These are phyloP conservation scores for Gambelia wislizenii DNA, from an alignment of 2,797 vertebrate species.

Conservation along the genomic window DNA sequence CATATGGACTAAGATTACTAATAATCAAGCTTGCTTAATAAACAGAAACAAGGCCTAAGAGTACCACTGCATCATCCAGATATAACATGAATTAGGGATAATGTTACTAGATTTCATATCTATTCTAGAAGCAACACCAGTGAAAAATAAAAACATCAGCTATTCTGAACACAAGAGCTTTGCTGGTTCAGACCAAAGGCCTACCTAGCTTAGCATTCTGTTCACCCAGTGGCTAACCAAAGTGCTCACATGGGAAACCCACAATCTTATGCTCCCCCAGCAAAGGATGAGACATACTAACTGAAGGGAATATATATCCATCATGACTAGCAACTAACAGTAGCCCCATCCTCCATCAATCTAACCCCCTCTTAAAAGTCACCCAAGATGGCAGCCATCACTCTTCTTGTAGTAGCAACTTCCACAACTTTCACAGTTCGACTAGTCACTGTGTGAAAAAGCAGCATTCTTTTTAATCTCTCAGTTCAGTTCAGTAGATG, in stretches of 20 bases:
- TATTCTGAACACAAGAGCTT: neutral
- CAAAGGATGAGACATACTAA: neutral
- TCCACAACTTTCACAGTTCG: neutral
- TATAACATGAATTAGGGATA: neutral
- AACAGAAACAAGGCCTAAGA: neutral
- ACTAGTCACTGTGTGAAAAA: neutral
- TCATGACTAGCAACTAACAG: neutral
- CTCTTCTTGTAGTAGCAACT: neutral
- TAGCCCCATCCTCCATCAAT: neutral
- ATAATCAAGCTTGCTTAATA: neutral
- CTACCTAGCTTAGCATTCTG: neutral
- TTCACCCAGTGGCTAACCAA: neutral
- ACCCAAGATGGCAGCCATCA: neutral
- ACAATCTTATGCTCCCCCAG: neutral
- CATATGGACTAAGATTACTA: too few species aligned
- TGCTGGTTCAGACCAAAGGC: neutral
- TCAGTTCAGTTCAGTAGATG: neutral
- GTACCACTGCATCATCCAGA: neutral
- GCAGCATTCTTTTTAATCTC: neutral
- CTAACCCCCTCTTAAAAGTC: neutral
- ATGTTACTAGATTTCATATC: neutral
- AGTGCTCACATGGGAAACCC: neutral
- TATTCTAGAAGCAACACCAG: neutral
- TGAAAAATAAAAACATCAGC: neutral
- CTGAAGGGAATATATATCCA: neutral